A percentile compares a stretch with the other conserved stretches of the same genome.
Evolutionary conservation across 2,797 vertebrate species (phyloP).

Genomic region (Rhodeus uyekii): DNA sequence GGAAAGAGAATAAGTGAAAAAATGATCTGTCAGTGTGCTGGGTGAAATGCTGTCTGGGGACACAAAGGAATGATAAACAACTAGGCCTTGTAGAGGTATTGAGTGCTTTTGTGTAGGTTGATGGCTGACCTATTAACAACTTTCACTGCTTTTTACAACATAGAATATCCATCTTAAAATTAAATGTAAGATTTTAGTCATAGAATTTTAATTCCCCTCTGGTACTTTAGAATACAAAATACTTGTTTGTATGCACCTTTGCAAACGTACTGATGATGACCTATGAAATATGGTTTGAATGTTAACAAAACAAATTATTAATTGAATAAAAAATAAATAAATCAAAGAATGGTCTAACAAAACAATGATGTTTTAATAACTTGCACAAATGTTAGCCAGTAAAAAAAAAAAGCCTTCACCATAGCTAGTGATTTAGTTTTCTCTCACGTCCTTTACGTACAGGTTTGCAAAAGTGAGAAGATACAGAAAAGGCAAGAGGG

Average conservation of each 20-base stretch:
- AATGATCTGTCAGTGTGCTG: background rate
- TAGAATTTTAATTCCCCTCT: background rate
- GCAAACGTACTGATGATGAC: conserved; percentile 16
- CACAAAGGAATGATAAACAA: conserved; percentile 63
- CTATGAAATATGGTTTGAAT: background rate
- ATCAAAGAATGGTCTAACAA: background rate
- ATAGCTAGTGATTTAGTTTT: background rate
- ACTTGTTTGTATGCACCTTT: conserved; percentile 2
- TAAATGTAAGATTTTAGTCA: conserved; percentile 11
- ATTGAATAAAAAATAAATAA: conserved; percentile 1
- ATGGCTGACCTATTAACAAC: conserved; percentile 49
- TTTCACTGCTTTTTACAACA: background rate
- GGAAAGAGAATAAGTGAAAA: conserved; percentile 4
- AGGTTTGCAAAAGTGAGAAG: background rate
- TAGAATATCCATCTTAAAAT: background rate
- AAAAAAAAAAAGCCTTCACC: background rate
- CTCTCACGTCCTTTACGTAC: background rate
- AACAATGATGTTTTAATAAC: background rate
- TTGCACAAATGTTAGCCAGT: background rate
- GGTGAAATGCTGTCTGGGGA: conserved; percentile 6
- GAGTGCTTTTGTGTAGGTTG: conserved; percentile 65
- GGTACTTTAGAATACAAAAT: conserved; percentile 28
- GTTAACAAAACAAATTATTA: background rate
- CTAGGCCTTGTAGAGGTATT: conserved; percentile 55
- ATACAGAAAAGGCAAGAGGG: background rate